phyloP scores from a whole-genome alignment of 2,888 invertebrate genomes.

The Ormyrus pomaceus region DNA sequence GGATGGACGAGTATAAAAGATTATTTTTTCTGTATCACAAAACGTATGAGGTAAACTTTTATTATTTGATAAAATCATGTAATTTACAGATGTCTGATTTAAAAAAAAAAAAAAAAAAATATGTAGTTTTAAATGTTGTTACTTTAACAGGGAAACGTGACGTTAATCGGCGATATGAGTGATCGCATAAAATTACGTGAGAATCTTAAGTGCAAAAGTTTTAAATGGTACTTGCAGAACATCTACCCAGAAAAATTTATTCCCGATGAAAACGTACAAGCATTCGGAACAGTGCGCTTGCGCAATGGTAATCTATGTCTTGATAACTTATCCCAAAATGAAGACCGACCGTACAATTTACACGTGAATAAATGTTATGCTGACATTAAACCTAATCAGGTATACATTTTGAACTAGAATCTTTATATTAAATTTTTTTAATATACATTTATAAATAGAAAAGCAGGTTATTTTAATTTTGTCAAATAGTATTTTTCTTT shows the following conservation, averaged over 20 bases:
- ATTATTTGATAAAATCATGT: background rate
- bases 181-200: slow-evolving; percentile 87
- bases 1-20: slow-evolving; percentile 98
- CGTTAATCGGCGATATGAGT: slow-evolving; percentile 86
- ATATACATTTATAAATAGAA: slow-evolving; percentile 7
- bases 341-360: slow-evolving; percentile 81
- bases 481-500: slow-evolving; percentile 82
- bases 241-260: slow-evolving; percentile 94
- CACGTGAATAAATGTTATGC: slow-evolving; percentile 87
- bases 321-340: slow-evolving; percentile 86
- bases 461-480: slow-evolving; percentile 13
- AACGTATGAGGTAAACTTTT: slow-evolving; percentile 81
- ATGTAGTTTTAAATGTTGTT: background rate
- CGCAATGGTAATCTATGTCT: slow-evolving; percentile 81
- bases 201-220: slow-evolving; percentile 89
- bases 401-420: slow-evolving; percentile 49
- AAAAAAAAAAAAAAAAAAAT: too few species aligned
- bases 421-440: slow-evolving; percentile 15
- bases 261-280: slow-evolving; percentile 87
- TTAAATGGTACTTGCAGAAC: slow-evolving; percentile 94
- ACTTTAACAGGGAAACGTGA: slow-evolving; percentile 75
- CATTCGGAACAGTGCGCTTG: slow-evolving; percentile 84
- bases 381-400: slow-evolving; percentile 81
- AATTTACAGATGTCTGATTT: background rate
- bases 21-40: slow-evolving; percentile 92